phyloP scores from a whole-genome alignment of 2,888 invertebrate species.

The Metalampra italica region DNA sequence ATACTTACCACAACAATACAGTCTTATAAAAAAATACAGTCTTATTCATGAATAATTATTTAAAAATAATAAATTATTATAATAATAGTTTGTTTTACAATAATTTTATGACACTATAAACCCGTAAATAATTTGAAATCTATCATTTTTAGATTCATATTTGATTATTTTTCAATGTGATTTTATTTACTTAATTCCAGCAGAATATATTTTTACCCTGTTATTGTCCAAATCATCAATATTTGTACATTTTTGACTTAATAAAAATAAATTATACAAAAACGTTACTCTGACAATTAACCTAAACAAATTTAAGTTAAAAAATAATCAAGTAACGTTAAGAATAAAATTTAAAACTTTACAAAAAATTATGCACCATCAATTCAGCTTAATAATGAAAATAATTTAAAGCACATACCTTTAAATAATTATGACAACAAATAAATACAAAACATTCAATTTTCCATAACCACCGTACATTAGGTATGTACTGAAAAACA shows the following conservation, averaged over 20 bases:
- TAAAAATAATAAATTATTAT: conserved; percentile 15
- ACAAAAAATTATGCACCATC: conserved; percentile 17
- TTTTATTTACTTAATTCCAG: background rate
- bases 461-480: background rate
- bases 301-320: conserved; percentile 1
- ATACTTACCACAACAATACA: no score
- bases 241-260: conserved; percentile 16
- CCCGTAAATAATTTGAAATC: conserved; percentile 32
- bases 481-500: background rate
- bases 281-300: background rate
- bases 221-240: conserved; percentile 13
- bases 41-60: conserved; percentile 21
- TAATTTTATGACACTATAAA: conserved; percentile 31
- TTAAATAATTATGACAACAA: background rate
- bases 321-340: background rate
- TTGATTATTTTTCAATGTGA: background rate
- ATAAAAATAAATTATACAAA: conserved; percentile 5
- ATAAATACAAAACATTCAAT: background rate
- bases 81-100: conserved; percentile 32
- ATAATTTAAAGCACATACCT: conserved; percentile 3
- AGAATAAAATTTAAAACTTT: conserved; percentile 1
- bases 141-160: conserved; percentile 10
- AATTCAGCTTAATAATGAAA: conserved; percentile 20
- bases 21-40: conserved; percentile 28
- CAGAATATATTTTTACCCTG: conserved; percentile 12